phyloP scores from a whole-genome alignment of 2,113 vertebrate species.

The Poeciliopsis prolifica region DNA sequence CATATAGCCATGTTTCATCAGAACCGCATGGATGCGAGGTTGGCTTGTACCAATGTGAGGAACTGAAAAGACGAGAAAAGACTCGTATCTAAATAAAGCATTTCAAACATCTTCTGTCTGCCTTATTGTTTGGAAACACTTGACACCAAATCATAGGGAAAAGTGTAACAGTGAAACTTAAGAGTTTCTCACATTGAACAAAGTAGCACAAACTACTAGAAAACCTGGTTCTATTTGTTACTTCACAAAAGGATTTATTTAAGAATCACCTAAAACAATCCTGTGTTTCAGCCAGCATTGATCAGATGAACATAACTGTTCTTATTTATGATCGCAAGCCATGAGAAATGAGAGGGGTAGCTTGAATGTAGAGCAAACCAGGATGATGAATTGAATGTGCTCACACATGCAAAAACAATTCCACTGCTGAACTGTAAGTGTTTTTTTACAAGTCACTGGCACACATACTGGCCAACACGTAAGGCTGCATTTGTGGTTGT shows the following conservation, averaged over 20 bases:
- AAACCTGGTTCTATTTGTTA: background rate
- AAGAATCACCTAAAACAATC: background rate
- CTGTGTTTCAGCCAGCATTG: constrained; percentile 8
- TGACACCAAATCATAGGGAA: no score
- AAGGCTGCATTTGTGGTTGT: constrained; percentile 30
- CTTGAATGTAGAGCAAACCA: constrained; percentile 4
- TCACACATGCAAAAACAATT: constrained; percentile 52
- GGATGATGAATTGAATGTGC: constrained; percentile 32
- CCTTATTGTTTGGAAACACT: no score
- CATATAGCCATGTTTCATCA: no score
- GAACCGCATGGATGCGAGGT: no score
- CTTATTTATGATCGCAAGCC: constrained; percentile 24
- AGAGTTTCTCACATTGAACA: background rate
- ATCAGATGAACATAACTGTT: constrained; percentile 20
- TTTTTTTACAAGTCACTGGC: constrained; percentile 56
- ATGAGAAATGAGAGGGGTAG: constrained; percentile 1
- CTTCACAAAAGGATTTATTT: background rate
- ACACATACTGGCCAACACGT: constrained; percentile 34
- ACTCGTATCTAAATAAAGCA: no score
- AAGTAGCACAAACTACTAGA: no score
- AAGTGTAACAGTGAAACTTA: background rate
- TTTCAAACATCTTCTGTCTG: no score
- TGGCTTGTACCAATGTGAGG: no score
- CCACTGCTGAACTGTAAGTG: constrained; percentile 52
- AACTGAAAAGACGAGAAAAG: no score